Evolutionary conservation across 2,797 vertebrate genomes (phyloP), one percentile per base, ranked within the genome.

Genomic region (Alosa sapidissima): DNA sequence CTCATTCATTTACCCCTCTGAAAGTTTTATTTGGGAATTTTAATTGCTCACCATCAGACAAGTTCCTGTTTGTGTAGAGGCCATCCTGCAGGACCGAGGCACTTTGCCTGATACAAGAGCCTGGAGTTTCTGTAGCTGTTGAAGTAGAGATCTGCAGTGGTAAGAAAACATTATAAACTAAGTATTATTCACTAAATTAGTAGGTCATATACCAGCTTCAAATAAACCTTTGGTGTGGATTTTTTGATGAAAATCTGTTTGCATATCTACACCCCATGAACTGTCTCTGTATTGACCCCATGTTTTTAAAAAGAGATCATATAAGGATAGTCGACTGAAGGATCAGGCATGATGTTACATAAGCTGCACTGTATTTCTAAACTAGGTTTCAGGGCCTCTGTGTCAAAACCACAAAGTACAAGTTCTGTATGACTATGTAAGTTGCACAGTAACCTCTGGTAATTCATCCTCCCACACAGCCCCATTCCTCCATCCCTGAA

Each of bases 61-160:
- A 72, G 98, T 99, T 87, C 98, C 97, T 0, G 98, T 99, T 91
- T 99, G 98, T 6, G 98, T 99, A 82, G 98, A 97, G 55, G 97
- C 98, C 90, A 99, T 97, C 94, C 98, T 99, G 94, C 97, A 98
- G 47, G 98, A 97, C 82, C 97, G 96, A 86, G 97, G 96, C 89
- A 98, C 95, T 92, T 99, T 99, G 90, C 96, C 98, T 88, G 97
- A 96, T 90, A 99, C 97, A 92, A 99, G 88, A 19, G 97, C 94
- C 92, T 99, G 98, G 58, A 99, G 96, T 91, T 98, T 99, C 95
- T 99, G 98, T 88, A 99, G 95, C 93, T 99, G 98, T 94, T 99
- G 98, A 21, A 99, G 95, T 84, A 99, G 96, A 93, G 97, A 97
- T 94, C 98, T 99, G 48, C 1, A 36, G 84, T 85, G 51, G 81